Base-by-base conservation (phyloP, 2,113 vertebrate genomes). In the Silurus meridionalis region DNA sequence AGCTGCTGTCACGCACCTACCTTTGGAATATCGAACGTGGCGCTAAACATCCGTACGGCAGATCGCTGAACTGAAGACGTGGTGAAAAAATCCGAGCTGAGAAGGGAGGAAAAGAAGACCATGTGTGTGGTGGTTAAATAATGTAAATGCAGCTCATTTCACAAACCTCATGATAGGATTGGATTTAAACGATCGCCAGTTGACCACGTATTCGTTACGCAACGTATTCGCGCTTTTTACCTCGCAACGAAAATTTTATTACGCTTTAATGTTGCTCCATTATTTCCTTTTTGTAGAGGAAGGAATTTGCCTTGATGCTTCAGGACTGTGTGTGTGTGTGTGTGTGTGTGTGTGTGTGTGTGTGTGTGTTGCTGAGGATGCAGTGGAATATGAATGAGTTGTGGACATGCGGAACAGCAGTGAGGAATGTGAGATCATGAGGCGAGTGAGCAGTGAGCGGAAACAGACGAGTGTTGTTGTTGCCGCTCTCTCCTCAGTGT, bases 1-100 rank as follows among this genome's bases (percentile, higher is more conserved):
- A 91, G 89, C 91, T 91, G 91, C 81, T 81, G 77, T 19, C 88
- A 69, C 37, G 83, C 55, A 46, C 69, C 83, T 74, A 81, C 83
- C 9, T 19, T 58, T 37, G 86, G 2, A 79, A 37, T 77, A 84
- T 86, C 66, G 28, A 13, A 71, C 48, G 80, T 78, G 69, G 88
- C 86, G 74, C 79, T 60, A 66, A 82, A 78, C 84, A 84, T 69
- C 66, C 85, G 61, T 84, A 82, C 83, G 80, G 84, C 69, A 48
- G 81, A 78, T 82, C 84, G 46, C 48, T 25, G 25, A 74, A n/a
- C 53, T 13, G 63, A 23, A 53, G 48, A 61, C 19, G 14, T 52
- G 46, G n/a, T 52, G 21, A 57, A 58, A 48, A 15, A 48, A 37
- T 21, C 4, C 19, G 13, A 53, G 37, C 77, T 14, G 2, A 75